phyloP scores from a whole-genome alignment of 1,140 invertebrate genomes.

The Pinna nobilis region DNA sequence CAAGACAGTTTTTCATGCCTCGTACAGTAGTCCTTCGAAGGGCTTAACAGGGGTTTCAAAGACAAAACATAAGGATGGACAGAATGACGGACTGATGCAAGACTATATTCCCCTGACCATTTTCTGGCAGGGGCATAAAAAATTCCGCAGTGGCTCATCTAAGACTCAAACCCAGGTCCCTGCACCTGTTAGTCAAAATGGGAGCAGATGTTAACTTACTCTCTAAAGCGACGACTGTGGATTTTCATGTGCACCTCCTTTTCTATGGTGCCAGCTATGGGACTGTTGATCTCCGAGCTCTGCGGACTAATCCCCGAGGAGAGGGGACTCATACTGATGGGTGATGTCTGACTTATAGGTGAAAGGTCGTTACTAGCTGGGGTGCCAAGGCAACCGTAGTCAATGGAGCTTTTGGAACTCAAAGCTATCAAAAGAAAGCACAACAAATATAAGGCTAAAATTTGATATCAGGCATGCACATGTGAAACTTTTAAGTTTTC shows the following conservation, averaged over 20 bases:
- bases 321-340: constrained; percentile 71
- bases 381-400: constrained; percentile 49
- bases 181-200: background rate
- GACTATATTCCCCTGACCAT: too few relatives aligned
- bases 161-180: too few relatives aligned
- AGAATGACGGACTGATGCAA: too few relatives aligned
- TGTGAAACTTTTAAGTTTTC: too few relatives aligned
- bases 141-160: too few relatives aligned
- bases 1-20: too few relatives aligned
- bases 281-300: constrained; percentile 67
- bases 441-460: too few relatives aligned
- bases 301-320: constrained; percentile 65
- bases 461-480: too few relatives aligned
- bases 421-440: constrained; percentile 22
- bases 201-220: constrained; percentile 51
- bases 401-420: constrained; percentile 62
- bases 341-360: constrained; percentile 72
- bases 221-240: constrained; percentile 72
- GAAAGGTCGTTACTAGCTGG: constrained; percentile 70
- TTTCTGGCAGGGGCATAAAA: too few relatives aligned
- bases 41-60: too few relatives aligned
- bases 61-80: too few relatives aligned
- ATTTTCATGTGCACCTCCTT: constrained; percentile 67
- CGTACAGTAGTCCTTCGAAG: too few relatives aligned
- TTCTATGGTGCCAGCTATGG: constrained; percentile 63